Evolutionary conservation across 1,140 invertebrate species (phyloP), one percentile per base, ranked within the genome.

Genomic region (Matsumurasca onukii): DNA sequence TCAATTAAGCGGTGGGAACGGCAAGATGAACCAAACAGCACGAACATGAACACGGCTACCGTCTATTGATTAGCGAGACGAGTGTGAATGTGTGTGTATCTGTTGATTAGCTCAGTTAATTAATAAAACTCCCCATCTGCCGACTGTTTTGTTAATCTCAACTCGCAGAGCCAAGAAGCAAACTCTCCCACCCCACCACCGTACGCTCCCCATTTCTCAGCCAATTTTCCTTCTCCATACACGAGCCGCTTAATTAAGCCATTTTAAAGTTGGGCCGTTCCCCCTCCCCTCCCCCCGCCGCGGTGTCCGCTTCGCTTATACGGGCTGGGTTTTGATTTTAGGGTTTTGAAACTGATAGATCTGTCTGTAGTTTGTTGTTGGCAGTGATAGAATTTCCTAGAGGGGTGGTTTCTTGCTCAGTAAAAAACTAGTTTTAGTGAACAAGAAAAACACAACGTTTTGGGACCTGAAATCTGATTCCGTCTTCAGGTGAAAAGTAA

Each of bases 171-270:
- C 55, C 55, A 59, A 59, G 55, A n/a, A 59, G 5, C 25, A 5
- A 5, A 22, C 55, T 27, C 55, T 27, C 55, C 3, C 25, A 17
- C n/a, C 49, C n/a, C n/a, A 17, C 49, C 49, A 45, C 34, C 34
- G 17, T 17, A 9, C 34, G 34, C 17, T 51, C 24, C 25, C 55
- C 30, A 59, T 59, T 59, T 59, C 55, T 59, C 55, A 59, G 55
- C 55, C 55, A 59, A 59, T 59, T 59, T 59, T 59, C 22, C 55
- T 59, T 59, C 55, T 24, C 55, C 55, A 59, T 59, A 59, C 55
- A 59, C 55, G 55, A 59, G 55, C 30, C 55, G n/a, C 30, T 59
- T 59, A 59, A 59, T 59, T 59, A 59, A 59, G 15, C 24, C 55
- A 59, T 59, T 59, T 59, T 27, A 59, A 25, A 59, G 55, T 59